Percentiles rank a stretch among this genome's conserved stretches.
Conservation (phyloP, 1,140 invertebrate species). For the Mya arenaria region DNA sequence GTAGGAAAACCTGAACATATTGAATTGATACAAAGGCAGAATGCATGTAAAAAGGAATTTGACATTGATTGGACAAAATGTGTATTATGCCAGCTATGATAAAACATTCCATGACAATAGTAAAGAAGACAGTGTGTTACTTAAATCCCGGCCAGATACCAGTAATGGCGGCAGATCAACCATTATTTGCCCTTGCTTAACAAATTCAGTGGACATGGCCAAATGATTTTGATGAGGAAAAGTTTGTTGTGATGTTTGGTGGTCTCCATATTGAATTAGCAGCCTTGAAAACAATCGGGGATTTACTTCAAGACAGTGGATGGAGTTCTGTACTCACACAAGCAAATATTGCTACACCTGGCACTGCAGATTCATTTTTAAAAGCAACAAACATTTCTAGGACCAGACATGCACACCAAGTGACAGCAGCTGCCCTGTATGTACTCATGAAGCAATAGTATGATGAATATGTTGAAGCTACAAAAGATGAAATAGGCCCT, state of each 20-base stretch:
- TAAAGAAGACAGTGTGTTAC: conserved; percentile 45
- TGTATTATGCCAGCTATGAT: no score
- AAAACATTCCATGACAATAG: conserved; percentile 62
- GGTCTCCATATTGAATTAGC: conserved; percentile 58
- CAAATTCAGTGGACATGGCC: conserved; percentile 66
- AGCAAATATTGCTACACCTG: conserved; percentile 13
- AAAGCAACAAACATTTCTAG: conserved; percentile 30
- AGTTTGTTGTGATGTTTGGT: conserved; percentile 52
- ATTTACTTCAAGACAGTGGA: conserved; percentile 20
- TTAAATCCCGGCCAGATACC: conserved; percentile 65
- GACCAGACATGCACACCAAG: neutral
- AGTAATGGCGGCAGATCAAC: conserved; percentile 59
- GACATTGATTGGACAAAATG: no score
- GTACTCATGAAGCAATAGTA: neutral
- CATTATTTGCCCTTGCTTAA: conserved; percentile 61
- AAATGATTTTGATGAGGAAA: conserved; percentile 53
- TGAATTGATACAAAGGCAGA: no score
- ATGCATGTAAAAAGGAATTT: no score
- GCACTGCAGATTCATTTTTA: conserved; percentile 46
- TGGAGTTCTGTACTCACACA: conserved; percentile 25
- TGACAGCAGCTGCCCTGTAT: neutral
- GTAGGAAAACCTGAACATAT: no score
- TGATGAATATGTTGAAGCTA: neutral
- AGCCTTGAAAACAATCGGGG: conserved; percentile 26
- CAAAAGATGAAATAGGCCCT: neutral